A percentile compares a stretch with the other conserved stretches of the same genome.
Evolutionary conservation across 2,888 invertebrate genomes (phyloP).

Genomic region (Anodontia alba): DNA sequence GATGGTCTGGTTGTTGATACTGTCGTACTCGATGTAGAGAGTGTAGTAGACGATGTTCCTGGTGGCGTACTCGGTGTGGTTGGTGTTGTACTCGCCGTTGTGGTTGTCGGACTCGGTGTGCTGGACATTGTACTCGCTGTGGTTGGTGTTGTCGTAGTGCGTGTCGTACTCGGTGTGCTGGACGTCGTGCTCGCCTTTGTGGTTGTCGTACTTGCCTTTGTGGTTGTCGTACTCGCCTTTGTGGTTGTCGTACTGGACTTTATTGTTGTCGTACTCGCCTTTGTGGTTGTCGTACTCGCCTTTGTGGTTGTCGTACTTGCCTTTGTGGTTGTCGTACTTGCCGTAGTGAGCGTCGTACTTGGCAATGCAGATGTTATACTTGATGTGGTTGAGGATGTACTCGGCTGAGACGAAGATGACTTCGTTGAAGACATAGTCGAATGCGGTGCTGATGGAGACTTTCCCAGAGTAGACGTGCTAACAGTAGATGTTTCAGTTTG

Average conservation of each 20-base stretch:
- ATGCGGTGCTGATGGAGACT: too few relatives aligned
- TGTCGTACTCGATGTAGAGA: neutral
- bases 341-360: neutral
- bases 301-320: neutral
- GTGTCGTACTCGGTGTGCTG: neutral
- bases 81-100: neutral
- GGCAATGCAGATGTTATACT: neutral
- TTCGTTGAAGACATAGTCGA: too few relatives aligned
- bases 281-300: neutral
- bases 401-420: too few relatives aligned
- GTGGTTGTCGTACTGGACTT: neutral
- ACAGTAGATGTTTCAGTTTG: too few relatives aligned
- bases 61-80: neutral
- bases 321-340: neutral
- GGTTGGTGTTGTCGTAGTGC: neutral
- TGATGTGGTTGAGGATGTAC: too few relatives aligned
- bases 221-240: neutral
- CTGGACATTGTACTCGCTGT: neutral
- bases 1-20: too few relatives aligned
- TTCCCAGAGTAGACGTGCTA: too few relatives aligned
- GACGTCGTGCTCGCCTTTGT: neutral
- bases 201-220: neutral
- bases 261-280: slow-evolving; percentile 9
- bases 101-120: neutral
- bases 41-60: neutral